phyloP scores from a whole-genome alignment of 2,888 invertebrate species.

The Ceraclea dissimilis region DNA sequence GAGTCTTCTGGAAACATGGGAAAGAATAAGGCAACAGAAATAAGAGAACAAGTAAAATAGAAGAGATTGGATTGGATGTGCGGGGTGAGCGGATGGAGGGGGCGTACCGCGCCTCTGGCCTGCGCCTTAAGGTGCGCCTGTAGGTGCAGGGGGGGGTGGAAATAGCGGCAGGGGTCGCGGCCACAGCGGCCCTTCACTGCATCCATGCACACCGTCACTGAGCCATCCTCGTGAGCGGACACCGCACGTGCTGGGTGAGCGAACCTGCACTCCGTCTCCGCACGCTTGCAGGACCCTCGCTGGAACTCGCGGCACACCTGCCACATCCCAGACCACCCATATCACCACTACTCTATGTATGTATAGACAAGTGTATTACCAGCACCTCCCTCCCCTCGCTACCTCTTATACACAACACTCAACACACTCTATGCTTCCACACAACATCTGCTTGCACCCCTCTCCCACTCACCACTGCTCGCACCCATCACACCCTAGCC shows the following conservation, averaged over 20 bases:
- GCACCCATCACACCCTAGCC: neutral
- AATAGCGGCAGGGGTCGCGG: constrained; percentile 99
- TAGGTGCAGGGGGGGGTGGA: constrained; percentile 99
- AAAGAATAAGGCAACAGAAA: neutral
- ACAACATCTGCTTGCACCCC: neutral
- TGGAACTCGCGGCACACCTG: constrained; percentile 98
- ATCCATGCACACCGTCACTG: constrained; percentile 99
- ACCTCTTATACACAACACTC: neutral
- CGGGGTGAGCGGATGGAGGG: constrained; percentile 34
- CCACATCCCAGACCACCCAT: constrained; percentile 34
- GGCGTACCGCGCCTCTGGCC: constrained; percentile 88
- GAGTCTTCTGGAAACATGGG: constrained; percentile 1
- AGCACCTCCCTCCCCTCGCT: neutral
- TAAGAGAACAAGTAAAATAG: neutral
- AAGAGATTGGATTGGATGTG: constrained; percentile 3
- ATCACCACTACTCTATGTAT: constrained; percentile 16
- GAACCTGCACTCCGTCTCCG: constrained; percentile 97
- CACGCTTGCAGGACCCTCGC: constrained; percentile 97
- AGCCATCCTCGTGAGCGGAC: constrained; percentile 95
- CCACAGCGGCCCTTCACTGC: constrained; percentile 98
- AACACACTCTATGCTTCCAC: neutral
- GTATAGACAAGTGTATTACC: neutral
- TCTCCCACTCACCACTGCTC: neutral
- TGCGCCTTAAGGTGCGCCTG: constrained; percentile 99
- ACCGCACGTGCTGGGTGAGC: constrained; percentile 97